Conservation (phyloP, 2,797 vertebrate genomes). For the Lagorchestes hirsutus region DNA sequence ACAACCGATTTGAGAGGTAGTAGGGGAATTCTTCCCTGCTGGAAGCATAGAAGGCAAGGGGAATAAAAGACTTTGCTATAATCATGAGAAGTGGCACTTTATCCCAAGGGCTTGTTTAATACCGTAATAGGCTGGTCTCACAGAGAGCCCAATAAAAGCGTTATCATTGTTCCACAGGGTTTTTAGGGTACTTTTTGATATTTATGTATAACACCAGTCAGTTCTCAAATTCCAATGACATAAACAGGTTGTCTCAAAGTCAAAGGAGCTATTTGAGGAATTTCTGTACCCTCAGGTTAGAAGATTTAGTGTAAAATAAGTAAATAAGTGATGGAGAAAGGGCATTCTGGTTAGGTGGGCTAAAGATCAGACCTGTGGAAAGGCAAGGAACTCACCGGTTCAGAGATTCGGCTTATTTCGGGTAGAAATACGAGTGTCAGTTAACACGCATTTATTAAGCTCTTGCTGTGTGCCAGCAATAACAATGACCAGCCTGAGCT, state of each 20-base stretch:
- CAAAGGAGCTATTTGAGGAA: neutral
- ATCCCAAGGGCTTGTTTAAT: neutral
- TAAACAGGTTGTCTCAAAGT: neutral
- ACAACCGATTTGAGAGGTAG: neutral
- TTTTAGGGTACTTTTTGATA: neutral
- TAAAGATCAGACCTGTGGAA: neutral
- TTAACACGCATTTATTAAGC: slow-evolving; percentile 21
- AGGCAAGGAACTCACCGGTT: neutral
- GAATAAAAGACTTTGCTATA: neutral
- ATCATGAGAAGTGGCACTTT: neutral
- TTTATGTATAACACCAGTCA: neutral
- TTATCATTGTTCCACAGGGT: neutral
- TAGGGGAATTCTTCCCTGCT: neutral
- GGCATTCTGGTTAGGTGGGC: neutral
- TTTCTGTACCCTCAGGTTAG: neutral
- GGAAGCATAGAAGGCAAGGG: neutral
- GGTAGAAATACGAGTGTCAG: neutral
- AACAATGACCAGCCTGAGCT: neutral
- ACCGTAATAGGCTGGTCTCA: neutral
- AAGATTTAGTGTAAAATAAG: neutral
- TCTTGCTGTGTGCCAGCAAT: neutral
- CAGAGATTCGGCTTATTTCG: neutral
- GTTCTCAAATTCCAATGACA: neutral
- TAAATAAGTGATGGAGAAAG: neutral
- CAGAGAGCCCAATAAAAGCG: slow-evolving; percentile 3